Conservation (phyloP, 2,888 invertebrate genomes). For the Pristionchus fissidentatus region DNA sequence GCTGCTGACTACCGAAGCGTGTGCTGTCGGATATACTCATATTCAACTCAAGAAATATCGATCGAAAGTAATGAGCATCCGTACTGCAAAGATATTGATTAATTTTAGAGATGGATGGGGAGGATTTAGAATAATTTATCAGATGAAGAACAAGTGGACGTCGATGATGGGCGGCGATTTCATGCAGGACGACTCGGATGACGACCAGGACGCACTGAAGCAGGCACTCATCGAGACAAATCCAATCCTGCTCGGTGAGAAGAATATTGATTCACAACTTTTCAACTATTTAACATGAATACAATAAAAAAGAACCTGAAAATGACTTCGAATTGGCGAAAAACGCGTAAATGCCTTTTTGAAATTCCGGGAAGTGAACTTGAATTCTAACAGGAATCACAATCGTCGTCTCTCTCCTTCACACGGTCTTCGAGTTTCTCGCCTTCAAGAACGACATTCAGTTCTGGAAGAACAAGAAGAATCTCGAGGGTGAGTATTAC, state of each 20-base stretch:
- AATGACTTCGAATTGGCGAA: neutral
- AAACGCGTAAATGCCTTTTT: neutral
- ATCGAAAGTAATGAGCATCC: too few species aligned
- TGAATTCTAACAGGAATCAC: constrained; percentile 81
- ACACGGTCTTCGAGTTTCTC: constrained; percentile 96
- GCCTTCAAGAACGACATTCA: constrained; percentile 99
- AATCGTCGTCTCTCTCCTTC: constrained; percentile 90
- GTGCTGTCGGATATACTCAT: too few species aligned
- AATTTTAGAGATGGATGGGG: too few species aligned
- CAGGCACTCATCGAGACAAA: constrained; percentile 96
- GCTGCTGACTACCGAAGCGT: too few species aligned
- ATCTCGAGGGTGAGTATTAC: constrained; percentile 82
- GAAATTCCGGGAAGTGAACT: neutral
- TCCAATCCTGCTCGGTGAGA: constrained; percentile 87
- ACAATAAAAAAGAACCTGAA: neutral
- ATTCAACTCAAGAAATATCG: too few species aligned
- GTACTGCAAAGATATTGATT: too few species aligned
- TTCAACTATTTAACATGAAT: neutral
- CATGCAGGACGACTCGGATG: constrained; percentile 79
- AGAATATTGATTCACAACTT: neutral
- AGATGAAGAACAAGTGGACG: constrained; percentile 73
- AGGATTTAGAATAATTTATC: too few species aligned
- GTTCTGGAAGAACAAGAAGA: constrained; percentile 98
- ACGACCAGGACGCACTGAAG: constrained; percentile 82
- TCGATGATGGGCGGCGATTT: constrained; percentile 66